Base-by-base conservation (phyloP, 1,140 invertebrate genomes). In the Temnothorax longispinosus region DNA sequence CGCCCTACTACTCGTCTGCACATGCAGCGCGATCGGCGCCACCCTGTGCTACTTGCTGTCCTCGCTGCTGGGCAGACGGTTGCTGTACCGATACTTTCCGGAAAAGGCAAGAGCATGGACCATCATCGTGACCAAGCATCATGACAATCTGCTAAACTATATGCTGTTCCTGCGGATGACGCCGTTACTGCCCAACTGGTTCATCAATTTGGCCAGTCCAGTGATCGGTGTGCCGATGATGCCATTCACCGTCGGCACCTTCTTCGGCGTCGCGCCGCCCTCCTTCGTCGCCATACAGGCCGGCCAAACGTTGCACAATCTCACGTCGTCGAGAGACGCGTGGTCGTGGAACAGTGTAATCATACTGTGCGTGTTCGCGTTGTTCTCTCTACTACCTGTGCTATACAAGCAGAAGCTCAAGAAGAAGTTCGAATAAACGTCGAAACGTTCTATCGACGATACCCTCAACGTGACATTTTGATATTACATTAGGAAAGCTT, bases 181-280 rank as follows among this genome's bases (percentile, higher is more conserved):
- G 18, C 99, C 99, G 72, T 98, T 99, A 91, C 95, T 99, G 80
- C 99, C 99, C 6, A 99, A 99, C 95, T 99, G 99, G 99, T 99
- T 99, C 95, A 99, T 99, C 90, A 99, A 99, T 96, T 97, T 99
- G 89, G 97, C 98, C 4, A 98, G 99, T 87, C 99, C 99, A 44
- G 97, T 99, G 18, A 98, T 99, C 86, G 98, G 99, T 92, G 99
- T 99, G 35, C 99, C 99, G 27, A 94, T 99, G 60, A 88, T 96
- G 74, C 98, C 98, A 60, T 99, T 99, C 95, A 98, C 98, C 85
- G 90, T 99, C 62, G 99, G 99, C 81, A 99, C 99, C 87, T 97
- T 97, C 96, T 95, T 97, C 96, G 99, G 99, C 91, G 99, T 99
- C 3, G 99, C 98, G 3, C 99, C 99, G 67, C 99, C 99, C 50